Evolutionary conservation across 1,140 invertebrate species (phyloP).

Genomic region (Polypedilum vanderplanki): DNA sequence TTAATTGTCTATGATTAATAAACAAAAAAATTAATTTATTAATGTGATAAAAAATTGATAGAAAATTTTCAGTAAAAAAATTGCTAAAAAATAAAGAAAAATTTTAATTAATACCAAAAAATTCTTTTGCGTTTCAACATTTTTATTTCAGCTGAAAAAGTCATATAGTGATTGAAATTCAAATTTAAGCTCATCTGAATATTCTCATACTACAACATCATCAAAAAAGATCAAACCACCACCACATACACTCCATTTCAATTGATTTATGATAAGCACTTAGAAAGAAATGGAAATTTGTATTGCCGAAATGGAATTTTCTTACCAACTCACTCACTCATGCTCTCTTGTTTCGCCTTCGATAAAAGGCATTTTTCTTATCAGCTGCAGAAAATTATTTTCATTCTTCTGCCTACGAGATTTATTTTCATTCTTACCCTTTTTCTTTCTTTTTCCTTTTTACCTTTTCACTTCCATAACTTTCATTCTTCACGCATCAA

Average conservation of each 20-base stretch:
- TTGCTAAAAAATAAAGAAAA: neutral
- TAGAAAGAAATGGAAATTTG: neutral
- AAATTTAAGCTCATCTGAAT: too few relatives aligned
- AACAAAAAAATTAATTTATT: neutral
- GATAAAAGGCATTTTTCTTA: neutral
- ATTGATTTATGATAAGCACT: constrained; percentile 2
- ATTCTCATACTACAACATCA: too few relatives aligned
- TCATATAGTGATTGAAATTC: too few relatives aligned
- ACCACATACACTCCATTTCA: neutral
- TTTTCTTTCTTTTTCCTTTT: neutral
- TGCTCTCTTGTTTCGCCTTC: neutral
- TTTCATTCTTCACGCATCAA: constrained; percentile 12
- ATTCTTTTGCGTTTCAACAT: neutral
- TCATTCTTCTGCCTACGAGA: constrained; percentile 3
- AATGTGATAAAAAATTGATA: constrained; percentile 15
- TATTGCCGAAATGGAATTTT: neutral
- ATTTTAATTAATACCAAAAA: constrained; percentile 9
- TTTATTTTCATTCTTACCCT: constrained; percentile 7
- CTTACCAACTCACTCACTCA: neutral
- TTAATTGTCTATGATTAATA: constrained; percentile 6
- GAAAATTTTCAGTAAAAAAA: neutral
- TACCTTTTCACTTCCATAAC: constrained; percentile 2
- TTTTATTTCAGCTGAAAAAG: too few relatives aligned
- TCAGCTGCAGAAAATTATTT: constrained; percentile 2
- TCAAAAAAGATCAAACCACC: too few relatives aligned